Base-by-base conservation (phyloP, 2,797 vertebrate genomes). In the Malurus leucopterus region DNA sequence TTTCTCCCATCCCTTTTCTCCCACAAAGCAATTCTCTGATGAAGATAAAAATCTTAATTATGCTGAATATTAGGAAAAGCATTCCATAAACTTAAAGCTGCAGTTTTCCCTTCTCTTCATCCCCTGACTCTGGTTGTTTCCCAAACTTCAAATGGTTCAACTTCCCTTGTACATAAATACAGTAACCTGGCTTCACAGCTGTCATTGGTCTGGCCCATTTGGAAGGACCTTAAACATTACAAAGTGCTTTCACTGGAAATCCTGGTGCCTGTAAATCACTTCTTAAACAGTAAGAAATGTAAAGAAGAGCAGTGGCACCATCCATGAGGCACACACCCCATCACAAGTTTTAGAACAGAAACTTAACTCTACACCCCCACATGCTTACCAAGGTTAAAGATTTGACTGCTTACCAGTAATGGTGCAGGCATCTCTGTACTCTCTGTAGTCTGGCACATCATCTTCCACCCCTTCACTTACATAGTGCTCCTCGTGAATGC, bases 391-490 rank as follows among this genome's bases (percentile, higher is more conserved):
- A 34, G 29, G 44, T 8, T 30, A 57, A 84, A 61, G 27, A 57
- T 55, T 6, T 8, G 24, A 41, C 15, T n/a, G 50, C 93, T 15
- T 94, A 99, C 99, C 99, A 63, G 99, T 99, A 97, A 99, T 99
- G 97, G 99, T 99, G 97, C 98, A 98, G 93, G 98, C 99, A 99
- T 99, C 99, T 96, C 97, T 98, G 97, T 96, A 98, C 95, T 93
- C 94, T 73, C 96, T 93, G 94, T 80, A 96, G 93, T 95, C 93
- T 95, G 97, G 94, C 54, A 87, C 96, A 92, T 97, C 96, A 88
- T 97, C 96, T 59, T 83, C 94, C 91, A 96, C 96, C 22, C 98
- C 97, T 89, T 99, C 98, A n/a, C 98, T 98, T 91, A 99, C 98
- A 96, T 99, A 99, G 93, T 98, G 98, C 77, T 98, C 98, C 91